phyloP scores from a whole-genome alignment of 1,140 invertebrate species.

The Aricia agestis region DNA sequence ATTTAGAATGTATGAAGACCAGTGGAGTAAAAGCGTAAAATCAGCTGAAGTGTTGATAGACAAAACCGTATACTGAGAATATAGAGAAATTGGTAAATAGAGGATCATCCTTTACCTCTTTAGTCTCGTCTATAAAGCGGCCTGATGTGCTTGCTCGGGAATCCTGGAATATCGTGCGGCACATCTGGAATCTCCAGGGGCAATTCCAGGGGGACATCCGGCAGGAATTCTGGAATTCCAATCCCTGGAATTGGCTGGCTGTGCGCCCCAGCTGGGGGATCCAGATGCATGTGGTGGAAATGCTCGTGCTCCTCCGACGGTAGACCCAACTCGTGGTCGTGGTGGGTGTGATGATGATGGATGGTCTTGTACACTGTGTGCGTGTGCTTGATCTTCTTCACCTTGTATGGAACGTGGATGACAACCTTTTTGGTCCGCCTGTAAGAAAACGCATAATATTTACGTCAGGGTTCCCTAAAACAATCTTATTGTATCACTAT shows the following conservation, averaged over 20 bases:
- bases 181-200: conserved; percentile 41
- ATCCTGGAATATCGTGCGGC: conserved; percentile 35
- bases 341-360: conserved; percentile 72
- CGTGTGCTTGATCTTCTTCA: conserved; percentile 80
- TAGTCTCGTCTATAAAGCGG: conserved; percentile 26
- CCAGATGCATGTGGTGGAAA: conserved; percentile 61
- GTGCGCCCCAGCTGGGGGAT: conserved; percentile 43
- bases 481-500: too few relatives aligned
- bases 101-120: background rate
- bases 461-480: too few relatives aligned
- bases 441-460: conserved; percentile 22
- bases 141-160: conserved; percentile 20
- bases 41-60: too few relatives aligned
- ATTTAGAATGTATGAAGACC: too few relatives aligned
- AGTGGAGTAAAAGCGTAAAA: too few relatives aligned
- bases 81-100: too few relatives aligned
- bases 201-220: conserved; percentile 46
- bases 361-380: conserved; percentile 80
- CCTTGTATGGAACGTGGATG: conserved; percentile 78
- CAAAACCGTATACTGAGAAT: too few relatives aligned
- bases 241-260: conserved; percentile 42
- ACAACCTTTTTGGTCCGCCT: conserved; percentile 77
- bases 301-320: conserved; percentile 63
- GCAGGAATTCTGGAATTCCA: conserved; percentile 54
- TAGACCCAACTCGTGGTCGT: conserved; percentile 35